Evolutionary conservation across 2,888 invertebrate species (phyloP).

Genomic region (Lasioglossum calceatum): DNA sequence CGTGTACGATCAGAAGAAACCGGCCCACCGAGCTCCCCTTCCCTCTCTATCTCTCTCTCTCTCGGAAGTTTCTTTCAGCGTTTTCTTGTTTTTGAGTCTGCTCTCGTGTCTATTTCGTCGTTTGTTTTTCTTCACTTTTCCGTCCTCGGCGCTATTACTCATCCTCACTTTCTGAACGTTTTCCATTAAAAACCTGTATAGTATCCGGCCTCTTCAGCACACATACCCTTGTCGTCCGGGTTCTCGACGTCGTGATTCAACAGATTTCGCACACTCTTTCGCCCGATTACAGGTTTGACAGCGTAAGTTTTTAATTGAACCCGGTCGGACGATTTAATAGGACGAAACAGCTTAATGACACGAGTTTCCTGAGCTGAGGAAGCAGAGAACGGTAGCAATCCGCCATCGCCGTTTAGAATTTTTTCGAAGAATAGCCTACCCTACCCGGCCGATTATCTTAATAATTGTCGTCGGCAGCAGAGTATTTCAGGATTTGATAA

Average conservation of each 20-base stretch:
- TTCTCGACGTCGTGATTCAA: background rate
- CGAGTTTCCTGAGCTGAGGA: background rate
- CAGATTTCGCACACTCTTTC: constrained; percentile 3
- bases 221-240: constrained; percentile 15
- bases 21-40: background rate
- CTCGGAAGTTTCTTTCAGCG: background rate
- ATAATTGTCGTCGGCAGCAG: constrained; percentile 53
- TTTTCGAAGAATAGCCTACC: constrained; percentile 1
- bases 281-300: constrained; percentile 25
- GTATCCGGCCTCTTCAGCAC: constrained; percentile 17
- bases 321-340: constrained; percentile 21
- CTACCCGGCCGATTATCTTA: constrained; percentile 46
- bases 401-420: background rate
- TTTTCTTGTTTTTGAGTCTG: constrained; percentile 12
- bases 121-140: constrained; percentile 39
- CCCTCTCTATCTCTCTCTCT: background rate
- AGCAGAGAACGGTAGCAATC: constrained; percentile 21
- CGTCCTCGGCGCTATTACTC: constrained; percentile 43
- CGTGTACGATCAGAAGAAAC: constrained; percentile 3
- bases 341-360: constrained; percentile 15
- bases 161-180: constrained; percentile 47
- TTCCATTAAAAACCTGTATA: constrained; percentile 48
- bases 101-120: constrained; percentile 32
- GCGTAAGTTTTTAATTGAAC: constrained; percentile 32
- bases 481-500: constrained; percentile 33